Conservation (phyloP, 2,888 invertebrate genomes). For the Zaprionus bogoriensis region DNA sequence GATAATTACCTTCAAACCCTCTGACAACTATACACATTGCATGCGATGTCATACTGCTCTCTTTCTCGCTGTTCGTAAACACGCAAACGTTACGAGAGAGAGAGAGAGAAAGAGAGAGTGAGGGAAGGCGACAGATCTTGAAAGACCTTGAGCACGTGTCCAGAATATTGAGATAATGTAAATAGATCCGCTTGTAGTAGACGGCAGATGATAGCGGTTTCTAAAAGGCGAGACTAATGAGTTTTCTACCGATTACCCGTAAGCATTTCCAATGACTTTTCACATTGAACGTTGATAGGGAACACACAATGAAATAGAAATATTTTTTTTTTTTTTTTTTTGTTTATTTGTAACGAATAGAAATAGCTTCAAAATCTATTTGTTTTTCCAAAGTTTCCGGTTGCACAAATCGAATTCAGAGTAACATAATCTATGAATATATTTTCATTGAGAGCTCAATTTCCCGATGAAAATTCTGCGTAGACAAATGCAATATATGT, state of each 20-base stretch:
- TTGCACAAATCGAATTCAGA: not conserved
- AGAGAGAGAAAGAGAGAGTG: too few relatives aligned
- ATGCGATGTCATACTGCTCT: conserved; percentile 1
- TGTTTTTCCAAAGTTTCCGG: not conserved
- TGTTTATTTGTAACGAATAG: too few relatives aligned
- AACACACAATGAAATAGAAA: not conserved
- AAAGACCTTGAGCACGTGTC: not conserved
- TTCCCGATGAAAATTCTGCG: conserved; percentile 9
- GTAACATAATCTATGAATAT: not conserved
- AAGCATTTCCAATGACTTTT: conserved; percentile 5
- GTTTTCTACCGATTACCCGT: conserved; percentile 12
- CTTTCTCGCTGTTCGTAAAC: not conserved
- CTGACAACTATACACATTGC: not conserved
- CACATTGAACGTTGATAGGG: not conserved
- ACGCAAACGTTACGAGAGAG: not conserved
- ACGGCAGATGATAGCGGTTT: not conserved
- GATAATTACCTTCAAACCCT: conserved; percentile 12
- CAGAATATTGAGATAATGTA: conserved; percentile 9
- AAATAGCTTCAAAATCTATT: too few relatives aligned
- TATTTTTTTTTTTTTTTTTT: not conserved
- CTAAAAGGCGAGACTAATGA: not conserved
- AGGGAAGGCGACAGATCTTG: too few relatives aligned
- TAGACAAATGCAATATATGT: conserved; percentile 18
- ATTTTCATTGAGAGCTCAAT: conserved; percentile 8
- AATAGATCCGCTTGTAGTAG: not conserved